Conservation (phyloP, 2,888 invertebrate genomes). For the Phengaris arion region DNA sequence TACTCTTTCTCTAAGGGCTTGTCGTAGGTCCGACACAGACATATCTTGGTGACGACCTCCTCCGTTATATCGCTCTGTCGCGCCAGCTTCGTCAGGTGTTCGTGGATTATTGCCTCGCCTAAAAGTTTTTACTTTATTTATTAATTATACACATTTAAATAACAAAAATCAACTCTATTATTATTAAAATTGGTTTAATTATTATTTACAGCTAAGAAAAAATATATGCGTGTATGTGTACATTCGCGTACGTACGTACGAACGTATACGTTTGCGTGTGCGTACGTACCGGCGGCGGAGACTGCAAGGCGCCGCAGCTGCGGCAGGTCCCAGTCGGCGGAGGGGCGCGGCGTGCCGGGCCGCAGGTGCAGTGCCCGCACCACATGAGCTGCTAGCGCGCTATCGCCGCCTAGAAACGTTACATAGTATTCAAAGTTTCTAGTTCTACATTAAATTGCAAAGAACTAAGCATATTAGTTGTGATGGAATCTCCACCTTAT, state of each 20-base stretch:
- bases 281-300: constrained; percentile 45
- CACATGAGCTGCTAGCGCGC: constrained; percentile 54
- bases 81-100: constrained; percentile 54
- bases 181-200: too few species aligned
- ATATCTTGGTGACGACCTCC: constrained; percentile 55
- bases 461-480: too few species aligned
- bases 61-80: constrained; percentile 53
- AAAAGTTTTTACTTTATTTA: constrained; percentile 29
- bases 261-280: background rate
- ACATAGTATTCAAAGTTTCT: too few species aligned
- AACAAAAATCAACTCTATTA: too few species aligned
- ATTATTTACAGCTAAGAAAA: too few species aligned
- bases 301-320: constrained; percentile 48
- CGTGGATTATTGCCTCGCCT: constrained; percentile 63
- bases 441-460: too few species aligned
- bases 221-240: too few species aligned
- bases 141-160: background rate
- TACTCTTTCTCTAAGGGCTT: constrained; percentile 59
- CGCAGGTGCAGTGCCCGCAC: constrained; percentile 52
- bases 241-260: background rate
- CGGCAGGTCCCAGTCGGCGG: constrained; percentile 53
- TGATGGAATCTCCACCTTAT: too few species aligned
- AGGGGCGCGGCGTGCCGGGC: constrained; percentile 34
- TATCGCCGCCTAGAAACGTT: constrained; percentile 48
- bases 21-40: constrained; percentile 56